Evolutionary conservation across 2,888 invertebrate species (phyloP).

Genomic region (Clistopyga incitator): DNA sequence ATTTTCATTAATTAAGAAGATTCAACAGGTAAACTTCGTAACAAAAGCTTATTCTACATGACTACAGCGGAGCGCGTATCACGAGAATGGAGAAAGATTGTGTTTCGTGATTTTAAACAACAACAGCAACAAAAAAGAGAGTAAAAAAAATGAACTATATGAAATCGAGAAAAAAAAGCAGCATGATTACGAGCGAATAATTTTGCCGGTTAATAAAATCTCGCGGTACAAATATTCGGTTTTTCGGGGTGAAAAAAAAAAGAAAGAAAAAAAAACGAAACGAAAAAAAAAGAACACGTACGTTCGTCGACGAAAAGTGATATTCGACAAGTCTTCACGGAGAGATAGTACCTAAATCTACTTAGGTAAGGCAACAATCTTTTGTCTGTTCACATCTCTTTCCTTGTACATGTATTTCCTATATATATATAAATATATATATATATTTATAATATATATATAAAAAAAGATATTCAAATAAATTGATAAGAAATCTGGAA

Average conservation of each 20-base stretch:
- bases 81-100: constrained; percentile 22
- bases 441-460: constrained; percentile 33
- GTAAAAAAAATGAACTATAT: not conserved
- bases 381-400: constrained; percentile 79
- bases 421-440: constrained; percentile 66
- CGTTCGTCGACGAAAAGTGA: constrained; percentile 68
- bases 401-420: constrained; percentile 82
- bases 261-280: constrained; percentile 13
- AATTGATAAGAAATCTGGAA: constrained; percentile 82
- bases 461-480: constrained; percentile 78
- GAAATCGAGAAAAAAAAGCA: constrained; percentile 47
- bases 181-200: constrained; percentile 55
- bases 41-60: constrained; percentile 62
- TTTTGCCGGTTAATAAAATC: constrained; percentile 36
- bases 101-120: constrained; percentile 52
- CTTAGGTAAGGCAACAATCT: constrained; percentile 80
- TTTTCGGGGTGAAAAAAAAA: constrained; percentile 55
- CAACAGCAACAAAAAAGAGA: no score
- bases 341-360: constrained; percentile 76
- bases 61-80: constrained; percentile 40
- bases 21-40: constrained; percentile 79
- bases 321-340: constrained; percentile 68
- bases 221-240: constrained; percentile 49
- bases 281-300: constrained; percentile 22
- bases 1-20: constrained; percentile 77